phyloP scores from a whole-genome alignment of 2,888 invertebrate species.

The Megaustenia siamemsis region DNA sequence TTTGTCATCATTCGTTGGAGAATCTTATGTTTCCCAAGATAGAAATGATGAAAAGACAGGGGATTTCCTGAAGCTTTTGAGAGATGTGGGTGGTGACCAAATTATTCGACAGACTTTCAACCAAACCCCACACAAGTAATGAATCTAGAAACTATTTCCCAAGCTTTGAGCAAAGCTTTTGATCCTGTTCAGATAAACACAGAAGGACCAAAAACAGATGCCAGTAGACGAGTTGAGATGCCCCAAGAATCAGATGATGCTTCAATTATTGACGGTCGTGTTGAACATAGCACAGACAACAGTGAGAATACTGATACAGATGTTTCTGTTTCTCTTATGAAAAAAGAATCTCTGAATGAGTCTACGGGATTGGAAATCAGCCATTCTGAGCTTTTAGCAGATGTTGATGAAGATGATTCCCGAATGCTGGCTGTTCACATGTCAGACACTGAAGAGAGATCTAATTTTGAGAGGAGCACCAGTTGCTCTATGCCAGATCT shows the following conservation, averaged over 20 bases:
- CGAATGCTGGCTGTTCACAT: conserved; percentile 24
- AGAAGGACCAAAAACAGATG: not conserved
- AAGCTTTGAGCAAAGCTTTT: conserved; percentile 25
- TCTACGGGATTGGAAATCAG: conserved; percentile 27
- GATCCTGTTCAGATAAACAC: not conserved
- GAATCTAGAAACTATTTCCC: not conserved
- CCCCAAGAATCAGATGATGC: not conserved
- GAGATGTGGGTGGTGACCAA: not conserved
- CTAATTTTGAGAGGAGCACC: conserved; percentile 43
- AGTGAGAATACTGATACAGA: conserved; percentile 16
- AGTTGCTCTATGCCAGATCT: conserved; percentile 49
- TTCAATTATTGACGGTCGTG: not conserved
- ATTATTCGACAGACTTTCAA: too few relatives aligned
- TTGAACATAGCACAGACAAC: conserved; percentile 12
- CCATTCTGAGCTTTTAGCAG: conserved; percentile 28
- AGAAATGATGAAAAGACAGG: too few relatives aligned
- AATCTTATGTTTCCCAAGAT: too few relatives aligned
- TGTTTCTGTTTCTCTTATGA: conserved; percentile 9
- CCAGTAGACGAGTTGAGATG: too few relatives aligned
- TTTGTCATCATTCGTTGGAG: too few relatives aligned
- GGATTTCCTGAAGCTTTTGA: too few relatives aligned
- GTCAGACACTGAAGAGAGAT: conserved; percentile 43
- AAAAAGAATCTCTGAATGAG: conserved; percentile 32
- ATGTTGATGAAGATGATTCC: conserved; percentile 31
- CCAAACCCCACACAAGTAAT: not conserved